Percentiles rank a stretch among this genome's conserved stretches.
Conservation (phyloP, 2,113 vertebrate genomes). For the Gymnocephalus cernua region DNA sequence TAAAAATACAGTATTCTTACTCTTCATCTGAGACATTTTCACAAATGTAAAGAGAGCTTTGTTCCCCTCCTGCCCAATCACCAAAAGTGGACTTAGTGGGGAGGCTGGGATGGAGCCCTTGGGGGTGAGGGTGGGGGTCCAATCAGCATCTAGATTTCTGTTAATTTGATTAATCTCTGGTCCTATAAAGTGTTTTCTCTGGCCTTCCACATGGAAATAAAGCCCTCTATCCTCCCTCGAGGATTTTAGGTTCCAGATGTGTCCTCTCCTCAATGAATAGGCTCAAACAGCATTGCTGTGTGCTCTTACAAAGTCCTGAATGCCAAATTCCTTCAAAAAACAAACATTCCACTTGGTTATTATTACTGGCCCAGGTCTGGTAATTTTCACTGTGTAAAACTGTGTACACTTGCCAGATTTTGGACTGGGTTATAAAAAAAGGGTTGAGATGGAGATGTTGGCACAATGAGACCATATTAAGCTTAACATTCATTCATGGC, state of each 20-base stretch:
- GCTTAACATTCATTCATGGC: constrained; percentile 5
- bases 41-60: constrained; percentile 10
- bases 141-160: constrained; percentile 6
- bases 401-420: background rate
- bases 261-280: constrained; percentile 24
- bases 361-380: constrained; percentile 22
- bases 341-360: constrained; percentile 15
- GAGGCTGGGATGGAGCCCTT: background rate
- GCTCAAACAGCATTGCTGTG: constrained; percentile 9
- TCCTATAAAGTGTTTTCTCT: constrained; percentile 20
- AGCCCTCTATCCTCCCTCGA: background rate
- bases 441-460: constrained; percentile 35
- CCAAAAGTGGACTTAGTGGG: constrained; percentile 1
- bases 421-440: background rate
- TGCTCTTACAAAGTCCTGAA: constrained; percentile 42
- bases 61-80: constrained; percentile 10
- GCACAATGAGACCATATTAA: constrained; percentile 13
- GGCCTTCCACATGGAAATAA: constrained; percentile 21
- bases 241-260: constrained; percentile 49
- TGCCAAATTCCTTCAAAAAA: constrained; percentile 47
- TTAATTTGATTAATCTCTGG: constrained; percentile 22
- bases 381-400: background rate
- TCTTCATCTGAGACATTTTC: constrained; percentile 27
- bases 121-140: constrained; percentile 5
- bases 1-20: constrained; percentile 9